Base-by-base conservation (phyloP, 2,888 invertebrate species). In the Maniola hyperantus region DNA sequence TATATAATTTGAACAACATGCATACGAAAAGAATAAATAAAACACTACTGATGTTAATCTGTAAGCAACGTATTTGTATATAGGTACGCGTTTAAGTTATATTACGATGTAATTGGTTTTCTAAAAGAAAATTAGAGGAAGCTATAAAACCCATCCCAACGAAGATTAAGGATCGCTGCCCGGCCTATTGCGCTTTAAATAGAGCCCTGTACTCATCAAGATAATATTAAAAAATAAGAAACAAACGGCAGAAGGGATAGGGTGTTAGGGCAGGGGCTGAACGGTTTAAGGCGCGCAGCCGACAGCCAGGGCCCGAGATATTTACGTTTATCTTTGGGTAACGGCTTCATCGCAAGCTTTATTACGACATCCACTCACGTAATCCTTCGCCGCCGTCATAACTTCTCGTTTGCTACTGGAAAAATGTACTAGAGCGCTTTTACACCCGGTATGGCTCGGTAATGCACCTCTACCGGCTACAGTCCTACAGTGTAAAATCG, bases 311-410 rank as follows among this genome's bases (percentile, higher is more conserved):
- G 83, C 81, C 85, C 82, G 84, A 88, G 87, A 91, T 91, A 90
- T 92, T 91, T 91, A 91, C 89, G 91, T 91, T 91, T 91, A 92
- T 91, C 91, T 92, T 86, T 85, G 90, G 88, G 87, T 89, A 91
- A 91, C 89, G 90, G 89, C 91, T 91, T 91, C 91, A 92, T 91
- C 90, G 89, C 91, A 89, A 91, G 91, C 92, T 92, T 91, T 92
- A 92, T 92, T 91, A 91, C 91, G 87, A 88, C 91, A 91, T 91
- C 92, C 91, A 91, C 92, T 92, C 91, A 91, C 91, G 91, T 92
- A 91, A 91, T 91, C 91, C 89, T 88, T 89, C 85, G 85, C 81
- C 84, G 85, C 85, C 87, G 88, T 91, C 91, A 92, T 92, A 92
- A 92, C 89, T 91, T 83, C 89, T 91, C 88, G 89, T 92, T 91